Base-by-base conservation (phyloP, 2,797 vertebrate species). In the Danio jaintianensis region DNA sequence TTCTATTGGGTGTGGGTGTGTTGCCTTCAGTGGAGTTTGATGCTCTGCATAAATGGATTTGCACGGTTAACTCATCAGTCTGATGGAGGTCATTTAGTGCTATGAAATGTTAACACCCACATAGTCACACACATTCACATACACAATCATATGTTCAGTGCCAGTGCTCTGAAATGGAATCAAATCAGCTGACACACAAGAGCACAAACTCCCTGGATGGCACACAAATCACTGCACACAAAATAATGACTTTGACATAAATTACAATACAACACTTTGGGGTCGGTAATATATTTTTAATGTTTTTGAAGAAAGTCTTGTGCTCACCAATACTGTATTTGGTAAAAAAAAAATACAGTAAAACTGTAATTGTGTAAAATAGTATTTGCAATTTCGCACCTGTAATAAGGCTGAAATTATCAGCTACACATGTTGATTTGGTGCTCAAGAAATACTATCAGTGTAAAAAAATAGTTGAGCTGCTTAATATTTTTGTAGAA, bases 31-130 rank as follows among this genome's bases (percentile, higher is more conserved):
- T 29, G 7, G 38, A 16, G 2, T 58, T 40, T 20, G 29, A 7
- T 4, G 38, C 52, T 72, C 52, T 43, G 18, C 52, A 58, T 64
- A 64, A 45, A 64, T 45, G 42, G 8, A 45, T 73, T 73, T 59
- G 42, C 70, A 47, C 45, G 40, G 42, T 47, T 59, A 40, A 71
- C 18, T 56, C 38, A 72, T 56, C 55, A 48, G 20, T 61, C 22
- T 74, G 43, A 61, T 61, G 20, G 71, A 74, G 55, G 22, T 45
- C 9, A 22, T 72, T 76, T 64, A 56, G 40, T 48, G 22, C 2
- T 47, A 29, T n/a, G 42, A 45, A 56, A 43, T 56, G 52, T 67
- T 47, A 15, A 13, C 52, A n/a, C 15, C 42, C 20, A 15, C 70
- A n/a, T 0, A 1, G 5, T 16, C 40, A 38, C 18, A 10, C 70